Evolutionary conservation across 2,113 vertebrate genomes (phyloP).

Genomic region (Ceyx melanurus): DNA sequence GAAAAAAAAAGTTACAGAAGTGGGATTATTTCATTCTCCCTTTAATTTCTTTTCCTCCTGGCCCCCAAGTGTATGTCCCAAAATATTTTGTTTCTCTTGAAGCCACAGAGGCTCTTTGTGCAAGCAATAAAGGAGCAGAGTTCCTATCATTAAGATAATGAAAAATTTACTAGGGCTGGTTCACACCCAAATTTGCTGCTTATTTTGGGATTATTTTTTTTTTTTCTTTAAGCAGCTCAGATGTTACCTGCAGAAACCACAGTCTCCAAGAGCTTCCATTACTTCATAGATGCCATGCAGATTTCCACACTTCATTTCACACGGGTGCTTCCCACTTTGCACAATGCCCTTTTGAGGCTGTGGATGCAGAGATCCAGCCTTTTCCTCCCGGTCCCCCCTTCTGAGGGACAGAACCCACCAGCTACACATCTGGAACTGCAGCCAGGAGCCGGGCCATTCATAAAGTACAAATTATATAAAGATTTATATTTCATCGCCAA

Average conservation of each 20-base stretch:
- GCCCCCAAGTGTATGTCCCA: background rate
- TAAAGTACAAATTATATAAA: rapidly evolving
- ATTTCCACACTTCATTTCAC: rapidly evolving
- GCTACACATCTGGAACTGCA: background rate
- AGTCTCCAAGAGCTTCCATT: background rate
- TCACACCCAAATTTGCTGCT: background rate
- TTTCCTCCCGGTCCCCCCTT: background rate
- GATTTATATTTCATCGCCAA: background rate
- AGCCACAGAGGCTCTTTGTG: background rate
- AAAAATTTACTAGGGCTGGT: background rate
- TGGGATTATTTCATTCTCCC: background rate
- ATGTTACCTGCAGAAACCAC: background rate
- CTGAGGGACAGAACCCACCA: background rate
- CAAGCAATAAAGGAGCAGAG: background rate
- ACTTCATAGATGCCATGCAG: rapidly evolving
- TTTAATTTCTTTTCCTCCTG: background rate
- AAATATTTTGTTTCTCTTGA: background rate
- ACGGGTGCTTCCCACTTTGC: rapidly evolving
- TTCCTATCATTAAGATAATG: background rate
- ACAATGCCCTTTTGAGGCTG: background rate
- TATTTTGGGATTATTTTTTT: rapidly evolving
- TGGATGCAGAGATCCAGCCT: background rate
- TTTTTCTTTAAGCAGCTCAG: background rate
- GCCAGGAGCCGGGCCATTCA: background rate
- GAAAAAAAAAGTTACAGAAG: background rate